Evolutionary conservation across 2,113 vertebrate genomes (phyloP), one percentile per base, ranked within the genome.

Genomic region (Hippolais icterina): DNA sequence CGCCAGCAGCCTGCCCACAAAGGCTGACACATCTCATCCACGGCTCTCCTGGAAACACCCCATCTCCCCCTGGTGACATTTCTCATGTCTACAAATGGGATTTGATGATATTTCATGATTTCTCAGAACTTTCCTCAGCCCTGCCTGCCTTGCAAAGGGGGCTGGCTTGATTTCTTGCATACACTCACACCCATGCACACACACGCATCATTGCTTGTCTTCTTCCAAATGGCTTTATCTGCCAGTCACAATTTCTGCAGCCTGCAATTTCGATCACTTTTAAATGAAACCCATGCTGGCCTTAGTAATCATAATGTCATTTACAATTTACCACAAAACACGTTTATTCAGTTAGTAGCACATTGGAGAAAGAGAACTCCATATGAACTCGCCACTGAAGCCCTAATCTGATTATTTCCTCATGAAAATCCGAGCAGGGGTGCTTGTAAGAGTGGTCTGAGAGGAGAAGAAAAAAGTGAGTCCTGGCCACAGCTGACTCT

Each of bases 321-420:
- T 98, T 98, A 97, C 98, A 98, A 98, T 98, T 98, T 98, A 97
- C 98, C 98, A 98, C 98, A 98, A 98, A 98, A 98, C 98, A 98
- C 97, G 52, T 98, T 98, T 98, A 98, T 98, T 98, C 96, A 87
- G 98, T 98, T 98, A 98, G 98, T 97, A 98, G 98, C 98, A 97
- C 98, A 97, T 95, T 89, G 96, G 96, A 98, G 98, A 98, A 98
- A 98, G 97, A 98, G 98, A 98, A 98, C 98, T 98, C 98, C 97
- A 96, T 97, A 97, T 98, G 98, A 98, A 98, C 98, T 98, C 97
- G 91, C 97, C 87, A 97, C 98, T 97, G 97, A 98, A 97, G 96
- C 97, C 94, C 96, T 98, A 98, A 98, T 98, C 98, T 98, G 98
- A 98, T 98, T 98, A 98, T 98, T 98, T 98, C 98, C 98, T 98